Percentiles rank a stretch among this genome's conserved stretches.
These are phyloP conservation scores for Galerucella calmariensis DNA, from an alignment of 2,888 invertebrate species.

Conservation along the genomic window DNA sequence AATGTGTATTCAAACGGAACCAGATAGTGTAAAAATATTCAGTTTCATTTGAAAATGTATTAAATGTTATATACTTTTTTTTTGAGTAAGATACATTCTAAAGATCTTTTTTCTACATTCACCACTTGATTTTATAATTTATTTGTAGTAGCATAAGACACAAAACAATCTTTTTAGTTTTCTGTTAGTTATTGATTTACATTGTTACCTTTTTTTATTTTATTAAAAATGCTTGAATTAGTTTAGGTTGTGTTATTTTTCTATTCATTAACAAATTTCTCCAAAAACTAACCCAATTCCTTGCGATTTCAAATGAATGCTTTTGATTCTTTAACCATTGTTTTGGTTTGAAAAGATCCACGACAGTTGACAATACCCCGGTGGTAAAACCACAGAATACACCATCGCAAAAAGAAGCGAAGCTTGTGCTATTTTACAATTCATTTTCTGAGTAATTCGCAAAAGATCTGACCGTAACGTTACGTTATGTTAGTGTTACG, in stretches of 20 bases:
- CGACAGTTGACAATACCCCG: no score
- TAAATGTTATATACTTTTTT: no score
- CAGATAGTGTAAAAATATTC: neutral
- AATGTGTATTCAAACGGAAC: slow-evolving; percentile 49
- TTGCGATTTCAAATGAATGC: no score
- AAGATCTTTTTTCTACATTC: neutral
- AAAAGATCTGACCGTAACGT: no score
- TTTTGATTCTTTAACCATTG: no score
- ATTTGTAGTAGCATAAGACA: neutral
- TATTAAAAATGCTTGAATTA: neutral
- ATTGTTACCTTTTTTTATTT: neutral
- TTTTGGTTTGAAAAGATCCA: no score
- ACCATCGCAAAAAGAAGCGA: no score
- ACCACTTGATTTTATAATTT: neutral
- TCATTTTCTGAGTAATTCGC: no score
- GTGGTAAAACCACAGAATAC: no score
- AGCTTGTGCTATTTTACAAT: no score
- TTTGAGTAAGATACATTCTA: neutral
- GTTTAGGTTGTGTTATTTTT: neutral
- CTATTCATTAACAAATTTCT: neutral
- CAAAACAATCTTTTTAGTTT: neutral
- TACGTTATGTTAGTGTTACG: no score
- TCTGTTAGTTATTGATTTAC: neutral
- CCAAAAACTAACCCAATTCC: no score
- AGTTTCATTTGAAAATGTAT: neutral